These are phyloP conservation scores for Sisor rabdophorus DNA, from an alignment of 2,113 vertebrate species.

Conservation along the genomic window DNA sequence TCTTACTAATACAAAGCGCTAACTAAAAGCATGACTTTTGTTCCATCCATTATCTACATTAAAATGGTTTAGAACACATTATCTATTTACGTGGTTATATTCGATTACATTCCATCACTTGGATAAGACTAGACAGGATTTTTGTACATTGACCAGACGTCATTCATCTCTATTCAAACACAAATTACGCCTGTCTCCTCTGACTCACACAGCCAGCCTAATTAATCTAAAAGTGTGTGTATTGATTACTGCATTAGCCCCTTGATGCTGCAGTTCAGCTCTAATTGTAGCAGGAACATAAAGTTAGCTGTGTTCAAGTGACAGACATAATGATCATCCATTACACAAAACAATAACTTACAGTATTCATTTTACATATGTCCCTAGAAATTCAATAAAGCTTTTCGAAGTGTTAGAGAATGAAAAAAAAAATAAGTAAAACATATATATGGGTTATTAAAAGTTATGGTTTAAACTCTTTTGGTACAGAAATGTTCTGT, in stretches of 20 bases:
- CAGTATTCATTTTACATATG: not conserved
- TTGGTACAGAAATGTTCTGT: not conserved
- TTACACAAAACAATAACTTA: slow-evolving; percentile 6
- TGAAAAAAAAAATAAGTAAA: not conserved
- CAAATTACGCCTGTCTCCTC: not conserved
- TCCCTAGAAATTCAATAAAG: not conserved
- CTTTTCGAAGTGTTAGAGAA: not conserved
- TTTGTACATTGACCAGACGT: not conserved
- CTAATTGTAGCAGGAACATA: slow-evolving; percentile 18
- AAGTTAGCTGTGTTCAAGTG: slow-evolving; percentile 6
- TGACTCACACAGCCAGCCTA: slow-evolving; percentile 16
- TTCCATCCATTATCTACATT: not conserved
- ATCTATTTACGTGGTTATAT: not conserved
- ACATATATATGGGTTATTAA: not conserved
- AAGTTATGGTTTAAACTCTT: not conserved
- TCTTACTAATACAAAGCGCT: too few species aligned
- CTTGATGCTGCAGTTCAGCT: slow-evolving; percentile 3
- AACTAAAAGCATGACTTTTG: not conserved
- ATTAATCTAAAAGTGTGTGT: slow-evolving; percentile 26
- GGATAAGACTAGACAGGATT: not conserved
- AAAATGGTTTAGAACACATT: not conserved
- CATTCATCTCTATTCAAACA: slow-evolving; percentile 12
- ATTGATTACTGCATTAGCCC: slow-evolving; percentile 31
- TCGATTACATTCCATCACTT: not conserved
- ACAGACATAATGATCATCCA: not conserved